phyloP scores from a whole-genome alignment of 2,888 invertebrate genomes.

The Phania funesta region DNA sequence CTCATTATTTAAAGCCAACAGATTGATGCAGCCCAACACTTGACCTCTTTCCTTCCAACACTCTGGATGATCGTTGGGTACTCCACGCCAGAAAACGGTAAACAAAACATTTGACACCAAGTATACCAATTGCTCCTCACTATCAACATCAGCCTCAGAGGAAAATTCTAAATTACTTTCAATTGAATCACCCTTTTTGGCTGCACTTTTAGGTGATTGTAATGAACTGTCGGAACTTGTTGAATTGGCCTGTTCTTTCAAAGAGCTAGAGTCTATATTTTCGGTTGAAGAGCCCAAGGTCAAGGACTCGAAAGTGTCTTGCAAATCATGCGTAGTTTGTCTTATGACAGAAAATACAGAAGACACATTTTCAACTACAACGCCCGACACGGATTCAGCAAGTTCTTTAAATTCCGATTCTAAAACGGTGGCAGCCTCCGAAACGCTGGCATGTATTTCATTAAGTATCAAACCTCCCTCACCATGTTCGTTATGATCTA shows the following conservation, averaged over 20 bases:
- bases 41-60: constrained; percentile 84
- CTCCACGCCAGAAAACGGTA: constrained; percentile 84
- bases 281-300: constrained; percentile 75
- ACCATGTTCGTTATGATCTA: constrained; percentile 73
- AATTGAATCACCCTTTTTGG: constrained; percentile 75
- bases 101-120: constrained; percentile 82
- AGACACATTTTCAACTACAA: constrained; percentile 81
- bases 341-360: constrained; percentile 81
- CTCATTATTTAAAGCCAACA: constrained; percentile 82
- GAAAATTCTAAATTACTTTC: constrained; percentile 77
- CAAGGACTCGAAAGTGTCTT: constrained; percentile 80
- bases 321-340: constrained; percentile 81
- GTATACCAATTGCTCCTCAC: constrained; percentile 83
- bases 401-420: constrained; percentile 82
- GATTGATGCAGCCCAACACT: constrained; percentile 83
- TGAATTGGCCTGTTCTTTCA: constrained; percentile 75
- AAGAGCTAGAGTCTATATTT: constrained; percentile 63
- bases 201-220: constrained; percentile 73
- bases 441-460: constrained; percentile 80
- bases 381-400: constrained; percentile 81
- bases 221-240: constrained; percentile 78
- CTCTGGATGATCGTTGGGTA: constrained; percentile 82
- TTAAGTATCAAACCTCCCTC: constrained; percentile 78
- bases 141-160: constrained; percentile 78
- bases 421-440: constrained; percentile 81